Evolutionary conservation across 2,888 invertebrate genomes (phyloP).

Genomic region (Melinopterus prodromus): DNA sequence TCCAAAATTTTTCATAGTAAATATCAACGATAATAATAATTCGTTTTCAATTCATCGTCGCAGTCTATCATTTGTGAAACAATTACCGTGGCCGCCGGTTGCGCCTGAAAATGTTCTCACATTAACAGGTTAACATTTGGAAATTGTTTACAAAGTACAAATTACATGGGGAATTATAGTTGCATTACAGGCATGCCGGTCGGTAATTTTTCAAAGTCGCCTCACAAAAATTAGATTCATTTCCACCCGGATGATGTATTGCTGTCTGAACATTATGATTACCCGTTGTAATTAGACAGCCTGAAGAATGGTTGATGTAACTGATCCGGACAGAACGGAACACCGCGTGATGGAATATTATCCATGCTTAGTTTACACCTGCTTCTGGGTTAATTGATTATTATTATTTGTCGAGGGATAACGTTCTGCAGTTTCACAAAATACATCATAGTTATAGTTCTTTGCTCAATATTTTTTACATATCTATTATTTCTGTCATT

Average conservation of each 20-base stretch:
- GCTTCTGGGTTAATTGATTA: background rate
- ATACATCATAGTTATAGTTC: too few species aligned
- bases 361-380: background rate
- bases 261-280: background rate
- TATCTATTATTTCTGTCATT: background rate
- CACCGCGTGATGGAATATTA: background rate
- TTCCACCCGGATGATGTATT: background rate
- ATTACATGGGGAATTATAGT: background rate
- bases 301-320: background rate
- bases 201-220: background rate
- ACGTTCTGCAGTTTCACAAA: too few species aligned
- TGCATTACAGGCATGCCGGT: background rate
- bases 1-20: background rate
- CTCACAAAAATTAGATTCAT: background rate
- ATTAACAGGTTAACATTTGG: constrained; percentile 4
- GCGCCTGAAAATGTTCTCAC: background rate
- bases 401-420: background rate
- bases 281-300: constrained; percentile 4
- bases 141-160: constrained; percentile 4
- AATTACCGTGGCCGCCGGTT: background rate
- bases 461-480: background rate
- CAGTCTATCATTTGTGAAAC: background rate
- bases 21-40: background rate
- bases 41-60: background rate
- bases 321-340: constrained; percentile 4